Percentiles rank a stretch among this genome's conserved stretches.
Conservation (phyloP, 2,113 vertebrate genomes). For the Speoplatyrhinus poulsoni region DNA sequence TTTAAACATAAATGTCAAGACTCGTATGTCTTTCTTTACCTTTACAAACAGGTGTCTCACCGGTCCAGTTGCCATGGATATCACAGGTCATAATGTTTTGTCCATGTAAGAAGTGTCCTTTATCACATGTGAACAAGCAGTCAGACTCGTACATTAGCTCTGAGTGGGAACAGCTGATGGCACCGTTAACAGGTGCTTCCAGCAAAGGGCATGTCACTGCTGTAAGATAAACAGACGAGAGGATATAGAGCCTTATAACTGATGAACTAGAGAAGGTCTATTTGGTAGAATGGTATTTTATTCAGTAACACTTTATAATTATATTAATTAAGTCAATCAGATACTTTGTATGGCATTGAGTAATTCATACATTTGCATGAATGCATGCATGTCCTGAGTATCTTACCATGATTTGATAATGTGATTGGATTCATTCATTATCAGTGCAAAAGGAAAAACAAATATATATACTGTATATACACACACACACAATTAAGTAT, state of each 20-base stretch:
- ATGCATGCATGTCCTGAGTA: neutral
- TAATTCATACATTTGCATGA: no score
- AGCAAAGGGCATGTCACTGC: conserved; percentile 56
- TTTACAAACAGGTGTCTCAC: conserved; percentile 59
- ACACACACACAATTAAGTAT: neutral
- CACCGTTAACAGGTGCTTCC: conserved; percentile 47
- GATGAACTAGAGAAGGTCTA: no score
- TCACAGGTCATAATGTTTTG: conserved; percentile 54
- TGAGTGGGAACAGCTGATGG: conserved; percentile 57
- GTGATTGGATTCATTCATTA: no score
- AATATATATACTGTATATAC: neutral
- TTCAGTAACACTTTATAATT: neutral
- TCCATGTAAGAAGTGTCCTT: conserved; percentile 49
- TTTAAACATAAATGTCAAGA: neutral
- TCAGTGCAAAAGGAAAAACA: neutral
- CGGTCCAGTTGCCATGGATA: conserved; percentile 67
- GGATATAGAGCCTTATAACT: no score
- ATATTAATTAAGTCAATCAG: neutral
- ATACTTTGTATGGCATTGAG: no score
- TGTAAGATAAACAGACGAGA: conserved; percentile 28
- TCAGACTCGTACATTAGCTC: conserved; percentile 41
- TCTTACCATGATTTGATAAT: neutral
- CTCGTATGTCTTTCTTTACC: conserved; percentile 41
- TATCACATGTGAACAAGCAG: conserved; percentile 67
- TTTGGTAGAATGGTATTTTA: neutral